Percentiles rank a stretch among this genome's conserved stretches.
phyloP scores from a whole-genome alignment of 2,113 vertebrate genomes.

The Heterotilapia buettikoferi region DNA sequence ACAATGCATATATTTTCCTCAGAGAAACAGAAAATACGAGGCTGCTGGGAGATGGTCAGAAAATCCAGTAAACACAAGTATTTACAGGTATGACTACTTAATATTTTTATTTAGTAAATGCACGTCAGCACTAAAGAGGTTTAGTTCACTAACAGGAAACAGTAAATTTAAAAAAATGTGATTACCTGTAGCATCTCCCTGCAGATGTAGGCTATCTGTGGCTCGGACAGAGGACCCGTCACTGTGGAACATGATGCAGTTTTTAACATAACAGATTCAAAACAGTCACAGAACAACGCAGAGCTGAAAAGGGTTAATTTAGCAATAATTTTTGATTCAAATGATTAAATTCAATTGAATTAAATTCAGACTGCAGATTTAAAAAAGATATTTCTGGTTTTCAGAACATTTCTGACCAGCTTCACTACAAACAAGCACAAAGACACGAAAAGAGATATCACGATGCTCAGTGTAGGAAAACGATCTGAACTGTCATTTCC shows the following conservation, averaged over 20 bases:
- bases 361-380: not conserved
- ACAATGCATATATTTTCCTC: not conserved
- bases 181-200: slow-evolving; percentile 85
- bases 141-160: not conserved
- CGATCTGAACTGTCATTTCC: not conserved
- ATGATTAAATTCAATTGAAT: not conserved
- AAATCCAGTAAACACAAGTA: not conserved
- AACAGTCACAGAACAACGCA: not conserved
- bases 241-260: slow-evolving; percentile 51
- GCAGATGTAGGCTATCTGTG: slow-evolving; percentile 85
- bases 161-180: not conserved
- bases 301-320: not conserved
- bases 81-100: not conserved
- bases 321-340: accelerated
- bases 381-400: accelerated
- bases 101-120: not conserved
- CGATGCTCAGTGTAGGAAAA: not conserved
- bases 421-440: not conserved
- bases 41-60: not conserved
- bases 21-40: not conserved
- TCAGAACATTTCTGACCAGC: not conserved
- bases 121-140: not conserved
- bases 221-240: slow-evolving; percentile 81
- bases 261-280: not conserved
- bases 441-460: accelerated